Percentiles rank a stretch among this genome's conserved stretches.
These are phyloP conservation scores for Rissa tridactyla DNA, from an alignment of 2,113 vertebrate species.

Conservation along the genomic window DNA sequence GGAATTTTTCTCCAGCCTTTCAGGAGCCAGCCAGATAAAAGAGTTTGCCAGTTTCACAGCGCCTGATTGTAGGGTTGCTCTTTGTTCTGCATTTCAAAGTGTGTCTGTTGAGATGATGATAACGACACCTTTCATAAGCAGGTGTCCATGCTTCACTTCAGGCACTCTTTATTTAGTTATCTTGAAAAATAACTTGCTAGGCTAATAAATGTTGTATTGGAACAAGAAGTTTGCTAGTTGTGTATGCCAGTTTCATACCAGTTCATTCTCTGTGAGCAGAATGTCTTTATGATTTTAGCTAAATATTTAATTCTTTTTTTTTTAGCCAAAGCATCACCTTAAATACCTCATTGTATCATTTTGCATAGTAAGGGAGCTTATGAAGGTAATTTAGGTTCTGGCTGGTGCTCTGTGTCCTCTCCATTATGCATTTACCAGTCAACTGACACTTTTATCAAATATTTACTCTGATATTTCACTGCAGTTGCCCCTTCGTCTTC, in stretches of 20 bases:
- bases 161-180: not conserved
- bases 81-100: not conserved
- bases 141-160: not conserved
- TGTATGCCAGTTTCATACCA: not conserved
- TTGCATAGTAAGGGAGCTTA: not conserved
- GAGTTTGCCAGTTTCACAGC: not conserved
- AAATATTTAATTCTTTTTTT: not conserved
- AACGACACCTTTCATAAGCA: not conserved
- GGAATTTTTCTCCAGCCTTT: constrained; percentile 24
- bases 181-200: not conserved
- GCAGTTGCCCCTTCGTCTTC: not conserved
- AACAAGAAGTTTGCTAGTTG: not conserved
- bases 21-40: not conserved
- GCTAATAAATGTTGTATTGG: not conserved
- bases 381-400: not conserved
- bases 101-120: not conserved
- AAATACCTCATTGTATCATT: not conserved
- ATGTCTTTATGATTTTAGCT: not conserved
- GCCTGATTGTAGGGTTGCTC: not conserved
- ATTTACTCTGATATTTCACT: not conserved
- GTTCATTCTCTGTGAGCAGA: not conserved
- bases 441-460: not conserved
- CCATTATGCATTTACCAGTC: not conserved
- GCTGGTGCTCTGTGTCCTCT: not conserved
- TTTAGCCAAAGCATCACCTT: not conserved